Base-by-base conservation (phyloP, 2,888 invertebrate genomes). In the Plebejus anna region DNA sequence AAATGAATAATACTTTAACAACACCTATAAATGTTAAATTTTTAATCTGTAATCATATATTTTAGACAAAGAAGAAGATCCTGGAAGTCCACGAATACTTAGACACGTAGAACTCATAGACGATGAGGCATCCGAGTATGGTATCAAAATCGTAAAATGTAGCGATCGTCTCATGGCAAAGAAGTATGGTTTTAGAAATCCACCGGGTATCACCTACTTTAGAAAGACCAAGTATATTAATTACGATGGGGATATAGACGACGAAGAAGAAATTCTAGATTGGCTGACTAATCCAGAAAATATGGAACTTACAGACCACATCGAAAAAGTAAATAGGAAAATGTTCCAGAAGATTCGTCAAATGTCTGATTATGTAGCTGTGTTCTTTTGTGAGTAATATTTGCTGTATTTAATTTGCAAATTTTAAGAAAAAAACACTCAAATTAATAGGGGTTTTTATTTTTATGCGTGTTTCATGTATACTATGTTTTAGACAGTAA, bases 251-350 rank as follows among this genome's bases (percentile, higher is more conserved):
- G 98, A 98, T 83, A 97, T 98, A 79, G 98, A 98, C 82, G 98
- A 98, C 82, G 97, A 97, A 83, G 98, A 98, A 87, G 97, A 98
- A 89, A 95, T 98, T 77, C 94, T 98, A 51, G 98, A 98, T 86
- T 98, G 98, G 98, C 90, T 98, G 16, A 98, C 98, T 0, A 97
- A 98, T 87, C 98, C 98, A 0, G 97, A 97, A 83, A 98, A 98
- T 83, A 98, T 98, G 98, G 98, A 98, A 89, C 94, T 98, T 78
- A 97, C 97, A 5, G 98, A 98, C 89, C 97, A 97, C 82, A 98
- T 98, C 76, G 98, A 98, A 88, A 96, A 97, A 86, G 98, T 98
- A 16, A 98, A 98, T 87, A 95, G 95, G 77, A 98, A 98, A 91
- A 98, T 98, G 98, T 98, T 98, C 85, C 97, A 97, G 79, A 97